Conservation (phyloP, 1,140 invertebrate genomes). For the Matsumurasca onukii region DNA sequence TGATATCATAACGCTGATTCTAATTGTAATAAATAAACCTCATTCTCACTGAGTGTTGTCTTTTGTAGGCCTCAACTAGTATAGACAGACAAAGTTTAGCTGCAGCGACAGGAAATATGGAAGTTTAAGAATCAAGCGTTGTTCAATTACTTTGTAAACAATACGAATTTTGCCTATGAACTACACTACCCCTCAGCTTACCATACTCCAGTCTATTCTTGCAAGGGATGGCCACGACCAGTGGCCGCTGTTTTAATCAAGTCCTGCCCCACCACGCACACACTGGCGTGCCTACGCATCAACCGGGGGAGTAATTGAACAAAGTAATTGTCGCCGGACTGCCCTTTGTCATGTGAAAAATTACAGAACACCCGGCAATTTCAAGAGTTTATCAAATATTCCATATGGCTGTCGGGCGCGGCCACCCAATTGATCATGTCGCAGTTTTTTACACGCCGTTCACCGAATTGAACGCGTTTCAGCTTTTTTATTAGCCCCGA, state of each 20-base stretch:
- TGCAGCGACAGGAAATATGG: not conserved
- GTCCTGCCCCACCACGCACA: not conserved
- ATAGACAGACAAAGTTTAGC: no score
- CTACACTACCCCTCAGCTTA: no score
- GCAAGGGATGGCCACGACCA: no score
- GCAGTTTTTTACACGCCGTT: conserved; percentile 4
- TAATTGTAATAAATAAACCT: no score
- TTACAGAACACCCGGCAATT: conserved; percentile 16
- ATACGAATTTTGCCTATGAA: no score
- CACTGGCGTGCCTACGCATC: conserved; percentile 12
- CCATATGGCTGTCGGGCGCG: conserved; percentile 18
- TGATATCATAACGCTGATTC: no score
- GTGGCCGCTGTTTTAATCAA: conserved; percentile 26
- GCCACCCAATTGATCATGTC: conserved; percentile 20
- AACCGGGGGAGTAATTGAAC: conserved; percentile 15
- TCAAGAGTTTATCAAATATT: conserved; percentile 27
- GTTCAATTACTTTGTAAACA: no score
- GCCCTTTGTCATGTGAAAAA: conserved; percentile 26
- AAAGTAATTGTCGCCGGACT: conserved; percentile 18
- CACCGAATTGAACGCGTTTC: conserved; percentile 17
- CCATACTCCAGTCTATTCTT: no score
- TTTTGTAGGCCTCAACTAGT: no score
- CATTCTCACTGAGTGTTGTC: no score
- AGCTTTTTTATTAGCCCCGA: conserved; percentile 26
- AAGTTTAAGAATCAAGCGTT: not conserved